A percentile compares a stretch with the other conserved stretches of the same genome.
Evolutionary conservation across 37 sponge, comb jelly and placozoan species (phyloP).

Genomic region (Theonella swinhoei): DNA sequence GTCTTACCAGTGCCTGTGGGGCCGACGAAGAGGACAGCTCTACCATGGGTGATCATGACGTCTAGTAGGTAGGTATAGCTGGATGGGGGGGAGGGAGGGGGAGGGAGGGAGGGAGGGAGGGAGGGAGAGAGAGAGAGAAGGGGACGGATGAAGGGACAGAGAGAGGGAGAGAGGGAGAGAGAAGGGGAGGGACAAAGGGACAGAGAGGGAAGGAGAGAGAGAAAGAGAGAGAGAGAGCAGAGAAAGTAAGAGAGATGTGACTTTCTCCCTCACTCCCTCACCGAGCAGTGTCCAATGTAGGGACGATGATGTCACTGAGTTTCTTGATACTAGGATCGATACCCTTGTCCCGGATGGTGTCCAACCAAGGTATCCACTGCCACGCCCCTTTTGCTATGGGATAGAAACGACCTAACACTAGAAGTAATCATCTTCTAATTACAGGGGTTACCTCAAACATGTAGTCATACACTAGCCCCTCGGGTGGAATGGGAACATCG

Average conservation of each 20-base stretch:
- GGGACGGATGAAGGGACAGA: not conserved
- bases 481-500: constrained; percentile 89
- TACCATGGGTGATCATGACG: constrained; percentile 75
- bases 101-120: not conserved
- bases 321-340: constrained; percentile 69
- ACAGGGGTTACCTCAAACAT: constrained; percentile 82
- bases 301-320: constrained; percentile 93
- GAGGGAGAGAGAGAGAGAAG: not conserved
- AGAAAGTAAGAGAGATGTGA: not conserved
- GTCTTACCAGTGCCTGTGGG: constrained; percentile 99
- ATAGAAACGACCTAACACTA: not conserved
- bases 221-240: not conserved
- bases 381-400: constrained; percentile 82
- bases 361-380: constrained; percentile 97
- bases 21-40: constrained; percentile 90
- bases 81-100: too few species aligned
- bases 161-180: constrained; percentile 1
- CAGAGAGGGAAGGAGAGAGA: not conserved
- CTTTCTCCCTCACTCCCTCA: not conserved
- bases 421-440: not conserved
- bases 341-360: constrained; percentile 68
- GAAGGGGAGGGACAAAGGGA: not conserved
- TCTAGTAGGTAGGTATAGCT: constrained; percentile 96
- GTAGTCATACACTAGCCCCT: constrained; percentile 88
- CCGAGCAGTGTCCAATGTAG: constrained; percentile 93